These are phyloP conservation scores for Antechinus stuartii DNA, from an alignment of 2,113 vertebrate species.

Conservation along the genomic window DNA sequence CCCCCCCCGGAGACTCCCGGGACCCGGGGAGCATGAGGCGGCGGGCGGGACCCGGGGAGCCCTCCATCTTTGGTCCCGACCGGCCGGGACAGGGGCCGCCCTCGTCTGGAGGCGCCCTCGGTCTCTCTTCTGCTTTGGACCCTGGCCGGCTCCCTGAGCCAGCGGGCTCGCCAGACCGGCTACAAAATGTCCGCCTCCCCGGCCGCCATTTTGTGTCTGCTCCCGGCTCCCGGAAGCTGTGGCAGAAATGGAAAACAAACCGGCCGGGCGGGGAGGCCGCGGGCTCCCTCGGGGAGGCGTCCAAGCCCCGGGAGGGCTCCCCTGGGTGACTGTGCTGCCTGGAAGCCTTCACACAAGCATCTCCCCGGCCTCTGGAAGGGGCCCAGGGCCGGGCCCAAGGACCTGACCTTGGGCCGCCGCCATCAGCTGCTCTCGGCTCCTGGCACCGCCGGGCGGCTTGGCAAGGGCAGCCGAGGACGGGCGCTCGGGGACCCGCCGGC, in stretches of 20 bases:
- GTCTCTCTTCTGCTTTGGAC: not conserved
- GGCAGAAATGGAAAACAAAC: not conserved
- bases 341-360: not conserved
- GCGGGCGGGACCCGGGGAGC: no score
- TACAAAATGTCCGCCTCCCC: not conserved
- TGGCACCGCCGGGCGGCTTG: not conserved
- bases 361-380: not conserved
- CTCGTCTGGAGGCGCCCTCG: not conserved
- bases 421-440: not conserved
- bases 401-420: not conserved
- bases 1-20: no score
- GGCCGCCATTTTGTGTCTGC: not conserved
- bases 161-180: not conserved
- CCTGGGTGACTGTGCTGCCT: not conserved
- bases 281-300: not conserved
- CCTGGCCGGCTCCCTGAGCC: not conserved
- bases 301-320: not conserved
- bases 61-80: not conserved
- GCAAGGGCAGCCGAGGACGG: not conserved
- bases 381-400: not conserved
- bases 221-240: not conserved
- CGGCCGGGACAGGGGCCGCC: not conserved
- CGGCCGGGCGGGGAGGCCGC: not conserved
- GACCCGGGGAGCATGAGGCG: no score
- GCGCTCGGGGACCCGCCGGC: no score